Percentiles rank a stretch among this genome's conserved stretches.
These are phyloP conservation scores for Sebastes ruberrimus DNA, from an alignment of 2,797 vertebrate genomes.

Conservation along the genomic window DNA sequence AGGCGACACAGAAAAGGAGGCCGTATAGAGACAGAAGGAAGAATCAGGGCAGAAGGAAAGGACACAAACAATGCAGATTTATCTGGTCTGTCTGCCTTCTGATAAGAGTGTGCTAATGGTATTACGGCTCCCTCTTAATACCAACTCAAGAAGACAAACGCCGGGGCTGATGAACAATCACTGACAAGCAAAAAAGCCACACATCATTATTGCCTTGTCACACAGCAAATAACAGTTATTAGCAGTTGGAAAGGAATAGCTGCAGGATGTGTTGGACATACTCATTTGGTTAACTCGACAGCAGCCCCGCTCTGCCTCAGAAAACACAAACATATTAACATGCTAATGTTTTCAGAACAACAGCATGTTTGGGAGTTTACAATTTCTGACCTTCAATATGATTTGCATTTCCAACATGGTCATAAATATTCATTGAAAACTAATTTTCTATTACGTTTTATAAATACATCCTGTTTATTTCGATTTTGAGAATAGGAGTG, in stretches of 20 bases:
- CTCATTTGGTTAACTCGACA: neutral
- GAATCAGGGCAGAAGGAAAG: neutral
- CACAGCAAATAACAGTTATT: slow-evolving; percentile 54
- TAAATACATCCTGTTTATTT: neutral
- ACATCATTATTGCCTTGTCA: slow-evolving; percentile 38
- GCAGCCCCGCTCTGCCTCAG: neutral
- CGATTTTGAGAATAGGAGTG: neutral
- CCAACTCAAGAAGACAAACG: slow-evolving; percentile 33
- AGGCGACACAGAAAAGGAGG: neutral
- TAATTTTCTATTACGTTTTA: neutral
- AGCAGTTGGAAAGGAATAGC: neutral
- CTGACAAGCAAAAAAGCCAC: slow-evolving; percentile 11
- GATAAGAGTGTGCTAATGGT: slow-evolving; percentile 35
- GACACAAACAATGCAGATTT: slow-evolving; percentile 1
- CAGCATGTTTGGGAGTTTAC: neutral
- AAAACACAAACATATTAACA: slow-evolving; percentile 9
- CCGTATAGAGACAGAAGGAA: neutral
- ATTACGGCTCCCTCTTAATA: slow-evolving; percentile 19
- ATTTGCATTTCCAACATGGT: neutral
- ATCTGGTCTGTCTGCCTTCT: slow-evolving; percentile 18
- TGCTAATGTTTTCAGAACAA: neutral
- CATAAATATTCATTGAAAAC: neutral
- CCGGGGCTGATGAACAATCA: slow-evolving; percentile 29
- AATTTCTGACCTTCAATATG: neutral
- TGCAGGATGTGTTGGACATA: neutral